phyloP scores from a whole-genome alignment of 2,888 invertebrate genomes.

The Limnephilus lunatus region DNA sequence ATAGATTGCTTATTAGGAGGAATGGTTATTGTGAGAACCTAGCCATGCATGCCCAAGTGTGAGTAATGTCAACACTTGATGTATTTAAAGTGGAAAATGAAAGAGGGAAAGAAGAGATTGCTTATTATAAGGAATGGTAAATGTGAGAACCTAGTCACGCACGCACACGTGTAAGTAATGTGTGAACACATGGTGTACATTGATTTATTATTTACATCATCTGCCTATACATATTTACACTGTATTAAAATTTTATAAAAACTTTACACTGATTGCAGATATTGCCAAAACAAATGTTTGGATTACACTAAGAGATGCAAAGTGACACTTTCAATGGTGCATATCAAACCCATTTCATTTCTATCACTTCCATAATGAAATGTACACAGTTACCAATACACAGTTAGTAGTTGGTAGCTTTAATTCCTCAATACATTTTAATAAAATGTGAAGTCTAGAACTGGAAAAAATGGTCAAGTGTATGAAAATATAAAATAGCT shows the following conservation, averaged over 20 bases:
- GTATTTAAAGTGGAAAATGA: conserved; percentile 21
- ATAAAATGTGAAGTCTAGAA: conserved; percentile 41
- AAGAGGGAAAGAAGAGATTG: conserved; percentile 24
- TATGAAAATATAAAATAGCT: conserved; percentile 55
- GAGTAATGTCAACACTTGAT: conserved; percentile 23
- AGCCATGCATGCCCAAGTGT: neutral
- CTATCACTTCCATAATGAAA: conserved; percentile 51
- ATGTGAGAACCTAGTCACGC: conserved; percentile 34
- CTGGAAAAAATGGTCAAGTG: conserved; percentile 48
- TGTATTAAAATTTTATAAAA: conserved; percentile 53
- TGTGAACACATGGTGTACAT: conserved; percentile 61
- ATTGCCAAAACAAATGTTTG: conserved; percentile 52
- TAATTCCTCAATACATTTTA: conserved; percentile 36
- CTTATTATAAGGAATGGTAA: neutral
- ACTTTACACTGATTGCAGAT: conserved; percentile 55
- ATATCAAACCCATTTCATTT: conserved; percentile 41
- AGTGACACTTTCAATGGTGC: conserved; percentile 46
- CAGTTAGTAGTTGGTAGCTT: conserved; percentile 35
- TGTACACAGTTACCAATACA: conserved; percentile 33
- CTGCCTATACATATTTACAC: conserved; percentile 65
- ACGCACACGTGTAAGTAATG: conserved; percentile 49
- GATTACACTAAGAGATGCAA: conserved; percentile 36
- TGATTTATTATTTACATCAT: conserved; percentile 60
- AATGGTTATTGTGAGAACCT: neutral
- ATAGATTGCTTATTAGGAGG: neutral